These are phyloP conservation scores for Corythoichthys intestinalis DNA, from an alignment of 2,113 vertebrate genomes.

Conservation along the genomic window DNA sequence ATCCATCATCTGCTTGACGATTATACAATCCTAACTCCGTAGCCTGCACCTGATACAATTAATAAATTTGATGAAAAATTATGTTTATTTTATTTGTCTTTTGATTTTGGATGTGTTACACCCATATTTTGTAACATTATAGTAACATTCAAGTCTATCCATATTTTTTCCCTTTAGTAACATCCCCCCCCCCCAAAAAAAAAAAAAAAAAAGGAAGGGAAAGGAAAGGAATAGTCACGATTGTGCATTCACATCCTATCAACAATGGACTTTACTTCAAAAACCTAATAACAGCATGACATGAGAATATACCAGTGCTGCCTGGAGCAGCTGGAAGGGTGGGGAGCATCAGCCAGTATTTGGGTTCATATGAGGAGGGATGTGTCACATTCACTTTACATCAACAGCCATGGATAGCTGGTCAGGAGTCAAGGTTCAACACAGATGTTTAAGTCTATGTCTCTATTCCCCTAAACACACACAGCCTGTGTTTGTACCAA, in stretches of 20 bases:
- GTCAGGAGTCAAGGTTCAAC: conserved; percentile 59
- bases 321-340: conserved; percentile 45
- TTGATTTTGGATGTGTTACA: too few species aligned
- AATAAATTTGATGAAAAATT: too few species aligned
- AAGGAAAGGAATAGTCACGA: background rate
- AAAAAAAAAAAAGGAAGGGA: background rate
- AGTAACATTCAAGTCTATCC: background rate
- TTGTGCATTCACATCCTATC: background rate
- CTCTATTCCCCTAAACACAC: conserved; percentile 27
- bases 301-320: conserved; percentile 4
- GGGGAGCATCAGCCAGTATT: background rate
- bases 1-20: too few species aligned
- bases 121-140: too few species aligned
- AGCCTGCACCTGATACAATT: too few species aligned
- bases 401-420: conserved; percentile 59
- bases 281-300: background rate
- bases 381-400: conserved; percentile 67
- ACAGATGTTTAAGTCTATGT: conserved; percentile 55
- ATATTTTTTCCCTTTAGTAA: background rate
- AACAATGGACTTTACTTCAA: background rate
- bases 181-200: too few species aligned
- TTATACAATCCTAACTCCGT: too few species aligned
- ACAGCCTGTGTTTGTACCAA: conserved; percentile 34
- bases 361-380: conserved; percentile 50
- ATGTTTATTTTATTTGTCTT: too few species aligned